Evolutionary conservation across 2,888 invertebrate genomes (phyloP).

Genomic region (Tetrapedia diversipes): DNA sequence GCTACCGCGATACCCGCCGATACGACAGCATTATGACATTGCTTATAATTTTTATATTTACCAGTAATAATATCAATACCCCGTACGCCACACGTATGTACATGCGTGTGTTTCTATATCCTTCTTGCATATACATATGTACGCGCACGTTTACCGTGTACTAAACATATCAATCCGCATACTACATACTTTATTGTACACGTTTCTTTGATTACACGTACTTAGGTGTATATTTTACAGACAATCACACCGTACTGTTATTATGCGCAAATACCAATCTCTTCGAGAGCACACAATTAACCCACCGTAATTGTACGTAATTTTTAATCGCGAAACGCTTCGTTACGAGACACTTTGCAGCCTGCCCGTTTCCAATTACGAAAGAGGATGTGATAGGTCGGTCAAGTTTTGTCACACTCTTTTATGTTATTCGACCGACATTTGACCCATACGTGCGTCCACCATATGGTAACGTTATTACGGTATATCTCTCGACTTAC

Average conservation of each 20-base stretch:
- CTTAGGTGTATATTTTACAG: slow-evolving; percentile 32
- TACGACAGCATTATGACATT: slow-evolving; percentile 58
- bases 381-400: slow-evolving; percentile 76
- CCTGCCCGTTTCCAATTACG: slow-evolving; percentile 62
- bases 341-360: slow-evolving; percentile 63
- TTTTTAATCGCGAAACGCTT: slow-evolving; percentile 38
- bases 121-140: neutral
- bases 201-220: slow-evolving; percentile 10
- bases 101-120: neutral
- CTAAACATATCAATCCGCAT: neutral
- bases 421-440: slow-evolving; percentile 34
- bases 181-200: neutral
- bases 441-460: slow-evolving; percentile 28
- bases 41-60: slow-evolving; percentile 48
- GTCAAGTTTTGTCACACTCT: slow-evolving; percentile 61
- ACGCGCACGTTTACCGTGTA: too few species aligned
- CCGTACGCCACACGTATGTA: slow-evolving; percentile 2
- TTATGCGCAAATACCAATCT: slow-evolving; percentile 14
- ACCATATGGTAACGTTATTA: slow-evolving; percentile 37
- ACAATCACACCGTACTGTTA: too few species aligned
- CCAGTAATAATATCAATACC: too few species aligned
- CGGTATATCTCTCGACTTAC: slow-evolving; percentile 5
- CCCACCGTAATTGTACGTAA: slow-evolving; percentile 34
- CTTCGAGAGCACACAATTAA: slow-evolving; percentile 24
- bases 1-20: slow-evolving; percentile 61